phyloP scores from a whole-genome alignment of 2,888 invertebrate species.

The Odontomyia ornata region DNA sequence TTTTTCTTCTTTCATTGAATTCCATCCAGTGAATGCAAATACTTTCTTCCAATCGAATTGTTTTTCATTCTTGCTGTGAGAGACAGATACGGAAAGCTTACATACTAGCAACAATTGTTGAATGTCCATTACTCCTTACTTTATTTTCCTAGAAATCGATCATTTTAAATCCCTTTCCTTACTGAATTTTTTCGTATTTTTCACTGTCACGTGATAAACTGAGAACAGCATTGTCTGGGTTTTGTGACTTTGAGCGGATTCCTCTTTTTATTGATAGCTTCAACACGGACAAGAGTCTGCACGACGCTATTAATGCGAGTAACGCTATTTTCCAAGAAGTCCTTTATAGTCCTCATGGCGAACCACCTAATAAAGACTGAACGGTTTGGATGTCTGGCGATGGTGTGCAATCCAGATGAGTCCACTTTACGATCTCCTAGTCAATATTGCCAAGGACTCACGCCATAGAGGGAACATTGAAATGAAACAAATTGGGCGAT shows the following conservation, averaged over 20 bases:
- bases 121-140: too few species aligned
- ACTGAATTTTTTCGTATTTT: not conserved
- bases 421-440: not conserved
- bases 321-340: not conserved
- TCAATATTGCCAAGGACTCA: not conserved
- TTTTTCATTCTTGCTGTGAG: too few species aligned
- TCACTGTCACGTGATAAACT: slow-evolving; percentile 3
- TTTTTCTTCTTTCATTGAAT: too few species aligned
- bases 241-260: not conserved
- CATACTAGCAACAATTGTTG: too few species aligned
- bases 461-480: not conserved
- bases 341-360: not conserved
- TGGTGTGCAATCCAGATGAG: not conserved
- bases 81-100: too few species aligned
- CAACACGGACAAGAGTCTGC: not conserved
- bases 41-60: too few species aligned
- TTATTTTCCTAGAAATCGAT: too few species aligned
- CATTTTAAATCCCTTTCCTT: too few species aligned
- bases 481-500: not conserved
- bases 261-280: not conserved
- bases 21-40: too few species aligned
- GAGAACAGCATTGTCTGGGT: not conserved
- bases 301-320: not conserved
- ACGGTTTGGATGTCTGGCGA: not conserved
- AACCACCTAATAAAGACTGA: not conserved